Conservation (phyloP, 2,888 invertebrate genomes). For the Lepetodrilus schrolli region DNA sequence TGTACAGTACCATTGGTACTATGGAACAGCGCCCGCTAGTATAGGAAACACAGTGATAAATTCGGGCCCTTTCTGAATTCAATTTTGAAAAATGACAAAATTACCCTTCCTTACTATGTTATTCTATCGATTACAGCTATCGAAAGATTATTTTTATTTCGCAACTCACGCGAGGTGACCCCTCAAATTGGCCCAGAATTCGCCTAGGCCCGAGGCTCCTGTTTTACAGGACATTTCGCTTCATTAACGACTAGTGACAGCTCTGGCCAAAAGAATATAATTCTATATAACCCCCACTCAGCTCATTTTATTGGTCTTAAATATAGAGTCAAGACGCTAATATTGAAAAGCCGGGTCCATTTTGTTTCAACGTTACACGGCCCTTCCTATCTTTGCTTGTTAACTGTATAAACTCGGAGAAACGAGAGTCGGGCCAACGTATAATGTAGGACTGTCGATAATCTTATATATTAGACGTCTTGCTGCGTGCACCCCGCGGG, state of each 20-base stretch:
- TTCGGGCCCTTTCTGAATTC: conserved; percentile 39
- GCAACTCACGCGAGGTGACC: conserved; percentile 20
- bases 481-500: neutral
- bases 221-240: neutral
- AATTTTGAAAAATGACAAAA: conserved; percentile 45
- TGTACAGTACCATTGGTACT: no score
- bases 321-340: neutral
- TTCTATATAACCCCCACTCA: conserved; percentile 10
- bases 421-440: neutral
- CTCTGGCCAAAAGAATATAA: neutral
- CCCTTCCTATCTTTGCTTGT: neutral
- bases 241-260: conserved; percentile 12
- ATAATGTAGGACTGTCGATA: conserved; percentile 5
- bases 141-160: conserved; percentile 32
- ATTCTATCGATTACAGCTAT: conserved; percentile 10
- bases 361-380: neutral
- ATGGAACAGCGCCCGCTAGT: no score
- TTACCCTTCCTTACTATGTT: conserved; percentile 25
- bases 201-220: neutral
- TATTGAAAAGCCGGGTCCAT: neutral
- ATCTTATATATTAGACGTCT: conserved; percentile 8
- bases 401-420: neutral
- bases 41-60: no score
- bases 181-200: conserved; percentile 7
- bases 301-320: conserved; percentile 18